These are phyloP conservation scores for Phoenicopterus ruber DNA, from an alignment of 2,113 vertebrate genomes.

Conservation along the genomic window DNA sequence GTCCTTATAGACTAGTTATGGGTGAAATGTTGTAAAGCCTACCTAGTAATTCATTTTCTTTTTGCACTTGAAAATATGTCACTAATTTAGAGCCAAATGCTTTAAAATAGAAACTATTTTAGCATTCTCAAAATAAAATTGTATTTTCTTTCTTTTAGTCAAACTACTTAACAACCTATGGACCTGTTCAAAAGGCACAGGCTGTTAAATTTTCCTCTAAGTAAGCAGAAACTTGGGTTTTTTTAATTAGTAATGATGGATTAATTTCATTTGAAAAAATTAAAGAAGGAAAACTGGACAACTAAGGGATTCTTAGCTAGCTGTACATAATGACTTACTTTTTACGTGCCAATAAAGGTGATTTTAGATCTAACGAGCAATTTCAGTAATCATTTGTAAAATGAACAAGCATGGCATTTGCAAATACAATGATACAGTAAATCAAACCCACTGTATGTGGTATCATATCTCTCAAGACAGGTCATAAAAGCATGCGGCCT, in stretches of 20 bases:
- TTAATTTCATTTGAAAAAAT: background rate
- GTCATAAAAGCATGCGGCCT: background rate
- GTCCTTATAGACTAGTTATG: background rate
- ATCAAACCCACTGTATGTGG: background rate
- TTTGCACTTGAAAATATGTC: background rate
- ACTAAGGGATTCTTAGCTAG: background rate
- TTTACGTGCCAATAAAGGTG: background rate
- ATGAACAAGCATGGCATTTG: background rate
- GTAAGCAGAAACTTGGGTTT: background rate
- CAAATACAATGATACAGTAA: background rate
- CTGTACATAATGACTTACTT: background rate
- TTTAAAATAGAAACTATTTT: background rate
- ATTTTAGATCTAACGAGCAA: background rate
- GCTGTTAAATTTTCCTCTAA: background rate
- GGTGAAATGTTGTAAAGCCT: background rate
- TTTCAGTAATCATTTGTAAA: background rate
- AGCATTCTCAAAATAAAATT: background rate
- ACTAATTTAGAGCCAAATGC: background rate
- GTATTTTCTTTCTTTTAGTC: background rate
- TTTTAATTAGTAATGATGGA: background rate
- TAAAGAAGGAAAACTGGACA: background rate
- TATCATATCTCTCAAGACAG: background rate
- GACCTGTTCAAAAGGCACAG: background rate
- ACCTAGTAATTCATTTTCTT: background rate
- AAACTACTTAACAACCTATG: background rate